These are phyloP conservation scores for Plestiodon gilberti DNA, from an alignment of 2,113 vertebrate genomes.

Conservation along the genomic window DNA sequence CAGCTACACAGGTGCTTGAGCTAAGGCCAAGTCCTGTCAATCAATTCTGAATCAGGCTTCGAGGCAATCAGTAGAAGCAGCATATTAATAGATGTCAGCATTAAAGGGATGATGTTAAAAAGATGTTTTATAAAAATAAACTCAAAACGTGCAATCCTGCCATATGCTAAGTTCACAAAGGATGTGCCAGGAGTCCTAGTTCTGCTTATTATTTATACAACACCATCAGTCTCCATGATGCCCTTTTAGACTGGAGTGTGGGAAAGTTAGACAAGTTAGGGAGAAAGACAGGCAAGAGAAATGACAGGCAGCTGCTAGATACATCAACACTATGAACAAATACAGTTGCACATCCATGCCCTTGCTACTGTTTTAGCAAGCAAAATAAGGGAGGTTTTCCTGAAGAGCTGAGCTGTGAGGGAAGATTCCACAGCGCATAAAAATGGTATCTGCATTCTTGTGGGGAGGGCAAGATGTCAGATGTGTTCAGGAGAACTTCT, in stretches of 20 bases:
- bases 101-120: background rate
- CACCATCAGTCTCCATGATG: background rate
- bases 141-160: background rate
- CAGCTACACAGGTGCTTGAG: background rate
- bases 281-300: background rate
- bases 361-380: background rate
- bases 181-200: background rate
- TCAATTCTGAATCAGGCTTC: background rate
- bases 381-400: background rate
- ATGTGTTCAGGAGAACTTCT: background rate
- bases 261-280: background rate
- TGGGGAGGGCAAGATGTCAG: background rate
- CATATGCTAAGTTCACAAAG: background rate
- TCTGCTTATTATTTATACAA: background rate
- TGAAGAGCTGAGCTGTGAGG: background rate
- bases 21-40: background rate
- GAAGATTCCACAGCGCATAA: background rate
- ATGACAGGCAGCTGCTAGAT: background rate
- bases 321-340: background rate
- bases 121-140: background rate
- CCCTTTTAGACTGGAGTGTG: background rate
- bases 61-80: background rate
- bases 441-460: background rate
- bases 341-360: background rate
- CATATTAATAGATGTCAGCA: background rate